phyloP scores from a whole-genome alignment of 2,888 invertebrate genomes.

The Macropis europaea region DNA sequence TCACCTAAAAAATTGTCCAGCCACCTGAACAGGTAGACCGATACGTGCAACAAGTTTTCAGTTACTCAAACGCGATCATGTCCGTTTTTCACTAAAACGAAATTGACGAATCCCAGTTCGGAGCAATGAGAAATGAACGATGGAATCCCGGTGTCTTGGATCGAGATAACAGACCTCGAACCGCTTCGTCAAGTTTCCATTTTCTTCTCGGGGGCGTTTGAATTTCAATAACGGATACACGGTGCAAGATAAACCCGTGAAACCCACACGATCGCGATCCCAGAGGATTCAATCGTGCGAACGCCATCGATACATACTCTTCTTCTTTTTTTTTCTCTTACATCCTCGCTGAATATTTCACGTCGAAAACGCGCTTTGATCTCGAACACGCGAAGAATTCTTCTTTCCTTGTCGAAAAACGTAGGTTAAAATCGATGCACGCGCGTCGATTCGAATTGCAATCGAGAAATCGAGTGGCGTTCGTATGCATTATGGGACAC shows the following conservation, averaged over 20 bases:
- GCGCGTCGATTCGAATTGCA: background rate
- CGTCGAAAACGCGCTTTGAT: constrained; percentile 8
- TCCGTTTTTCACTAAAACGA: no score
- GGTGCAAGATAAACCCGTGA: background rate
- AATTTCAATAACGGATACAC: constrained; percentile 1
- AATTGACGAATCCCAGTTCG: constrained; percentile 7
- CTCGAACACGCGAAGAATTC: background rate
- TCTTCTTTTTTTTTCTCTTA: constrained; percentile 7
- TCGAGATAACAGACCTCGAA: constrained; percentile 2
- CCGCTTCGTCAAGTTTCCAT: background rate
- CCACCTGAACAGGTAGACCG: no score
- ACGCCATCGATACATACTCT: background rate
- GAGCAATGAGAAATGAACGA: background rate
- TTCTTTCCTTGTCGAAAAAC: constrained; percentile 3
- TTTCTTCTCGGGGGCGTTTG: background rate
- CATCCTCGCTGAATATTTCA: constrained; percentile 20
- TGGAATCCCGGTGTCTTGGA: background rate
- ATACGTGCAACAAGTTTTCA: no score
- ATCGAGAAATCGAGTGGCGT: constrained; percentile 11
- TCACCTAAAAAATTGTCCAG: no score
- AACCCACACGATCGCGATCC: background rate
- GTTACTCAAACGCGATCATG: no score
- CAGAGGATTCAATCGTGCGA: constrained; percentile 9
- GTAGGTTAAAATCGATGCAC: background rate
- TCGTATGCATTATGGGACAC: constrained; percentile 22